Evolutionary conservation across 2,113 vertebrate genomes (phyloP).

Genomic region (Lichenostomus cassidix): DNA sequence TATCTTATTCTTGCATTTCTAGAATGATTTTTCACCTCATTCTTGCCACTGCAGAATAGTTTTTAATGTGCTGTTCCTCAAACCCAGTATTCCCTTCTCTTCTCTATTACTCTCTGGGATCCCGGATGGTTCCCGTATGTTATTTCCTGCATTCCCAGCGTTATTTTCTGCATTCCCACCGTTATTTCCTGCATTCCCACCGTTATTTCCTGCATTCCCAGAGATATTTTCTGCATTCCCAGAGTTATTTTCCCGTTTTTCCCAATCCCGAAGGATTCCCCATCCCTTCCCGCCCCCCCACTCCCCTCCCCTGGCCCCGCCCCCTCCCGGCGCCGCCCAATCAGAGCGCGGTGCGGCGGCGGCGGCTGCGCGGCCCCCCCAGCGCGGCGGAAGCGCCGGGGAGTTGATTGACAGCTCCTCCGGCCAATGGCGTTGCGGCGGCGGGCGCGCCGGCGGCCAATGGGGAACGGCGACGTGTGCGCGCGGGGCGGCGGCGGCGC

Average conservation of each 20-base stretch:
- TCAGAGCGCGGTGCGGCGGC: background rate
- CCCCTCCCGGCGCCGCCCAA: background rate
- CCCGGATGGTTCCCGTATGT: fast-evolving
- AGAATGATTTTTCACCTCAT: background rate
- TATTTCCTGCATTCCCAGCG: background rate
- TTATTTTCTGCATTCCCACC: background rate
- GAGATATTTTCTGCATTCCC: background rate
- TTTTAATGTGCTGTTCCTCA: fast-evolving
- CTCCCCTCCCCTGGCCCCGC: background rate
- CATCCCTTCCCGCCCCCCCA: background rate
- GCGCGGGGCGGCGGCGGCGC: too few species aligned
- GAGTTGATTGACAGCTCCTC: too few species aligned
- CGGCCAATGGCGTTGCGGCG: too few species aligned
- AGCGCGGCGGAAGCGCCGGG: too few species aligned
- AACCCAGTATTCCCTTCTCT: fast-evolving
- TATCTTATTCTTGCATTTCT: background rate
- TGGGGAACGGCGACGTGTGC: too few species aligned
- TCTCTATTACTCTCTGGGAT: fast-evolving
- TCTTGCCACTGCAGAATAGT: background rate
- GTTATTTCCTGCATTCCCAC: background rate
- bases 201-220: background rate
- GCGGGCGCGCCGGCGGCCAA: too few species aligned
- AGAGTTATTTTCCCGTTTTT: background rate
- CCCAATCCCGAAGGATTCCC: background rate
- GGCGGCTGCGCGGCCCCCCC: background rate